phyloP scores from a whole-genome alignment of 2,113 vertebrate genomes.

The Passer montanus region DNA sequence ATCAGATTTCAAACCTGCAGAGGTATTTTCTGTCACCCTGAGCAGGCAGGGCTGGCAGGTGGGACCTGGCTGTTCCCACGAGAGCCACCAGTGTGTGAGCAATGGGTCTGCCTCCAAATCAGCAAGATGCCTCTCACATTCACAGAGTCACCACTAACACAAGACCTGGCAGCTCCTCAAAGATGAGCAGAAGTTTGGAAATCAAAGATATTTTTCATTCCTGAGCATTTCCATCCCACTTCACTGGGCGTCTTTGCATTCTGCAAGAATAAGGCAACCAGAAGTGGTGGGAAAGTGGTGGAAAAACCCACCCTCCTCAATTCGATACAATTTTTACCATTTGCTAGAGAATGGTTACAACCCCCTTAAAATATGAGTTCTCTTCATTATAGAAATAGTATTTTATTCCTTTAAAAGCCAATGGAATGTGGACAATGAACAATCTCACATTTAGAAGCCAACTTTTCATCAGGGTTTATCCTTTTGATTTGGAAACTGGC shows the following conservation, averaged over 20 bases:
- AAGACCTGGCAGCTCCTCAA: neutral
- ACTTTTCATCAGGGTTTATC: constrained; percentile 41
- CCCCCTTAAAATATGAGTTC: neutral
- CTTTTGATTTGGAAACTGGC: constrained; percentile 59
- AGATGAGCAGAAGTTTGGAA: constrained; percentile 1
- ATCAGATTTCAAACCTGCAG: neutral
- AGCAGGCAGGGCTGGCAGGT: neutral
- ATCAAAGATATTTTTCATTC: constrained; percentile 1
- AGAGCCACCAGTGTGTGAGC: fast-evolving
- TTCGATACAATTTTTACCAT: neutral
- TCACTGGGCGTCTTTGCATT: neutral
- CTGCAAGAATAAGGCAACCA: neutral
- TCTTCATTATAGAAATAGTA: constrained; percentile 3
- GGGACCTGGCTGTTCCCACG: neutral
- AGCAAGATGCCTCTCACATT: neutral
- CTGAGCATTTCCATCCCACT: neutral
- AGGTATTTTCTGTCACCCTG: neutral
- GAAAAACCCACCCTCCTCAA: neutral
- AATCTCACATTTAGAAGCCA: constrained; percentile 41
- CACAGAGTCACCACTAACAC: neutral
- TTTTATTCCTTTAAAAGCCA: neutral
- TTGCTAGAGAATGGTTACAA: neutral
- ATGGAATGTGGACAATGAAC: constrained; percentile 36
- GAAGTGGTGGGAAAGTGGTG: neutral
- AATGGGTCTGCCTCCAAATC: neutral